Conservation (phyloP, 2,888 invertebrate genomes). For the Therioaphis trifolii region DNA sequence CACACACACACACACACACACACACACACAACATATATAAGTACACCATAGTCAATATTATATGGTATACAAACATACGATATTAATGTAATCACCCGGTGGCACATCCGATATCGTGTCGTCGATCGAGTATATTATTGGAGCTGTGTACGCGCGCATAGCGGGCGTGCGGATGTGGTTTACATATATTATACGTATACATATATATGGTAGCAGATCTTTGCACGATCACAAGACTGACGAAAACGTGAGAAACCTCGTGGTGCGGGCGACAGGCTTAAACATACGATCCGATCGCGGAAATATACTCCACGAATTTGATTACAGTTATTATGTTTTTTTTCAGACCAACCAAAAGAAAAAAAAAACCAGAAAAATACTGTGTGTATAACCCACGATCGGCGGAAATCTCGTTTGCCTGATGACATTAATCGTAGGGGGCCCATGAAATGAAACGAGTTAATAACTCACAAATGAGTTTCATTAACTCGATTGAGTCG, state of each 20-base stretch:
- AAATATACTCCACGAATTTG: not conserved
- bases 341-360: not conserved
- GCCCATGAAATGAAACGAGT: not conserved
- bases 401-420: not conserved
- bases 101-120: conserved; percentile 47
- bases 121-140: conserved; percentile 10
- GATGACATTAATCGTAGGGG: not conserved
- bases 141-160: not conserved
- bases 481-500: no score
- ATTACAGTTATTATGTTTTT: conserved; percentile 8
- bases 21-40: no score
- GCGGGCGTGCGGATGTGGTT: not conserved
- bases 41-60: no score
- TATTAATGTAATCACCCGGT: not conserved
- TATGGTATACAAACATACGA: no score
- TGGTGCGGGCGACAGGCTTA: not conserved
- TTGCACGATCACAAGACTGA: conserved; percentile 12
- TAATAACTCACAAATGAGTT: no score
- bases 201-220: conserved; percentile 8
- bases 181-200: not conserved
- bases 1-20: not conserved
- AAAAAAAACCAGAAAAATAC: not conserved
- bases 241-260: conserved; percentile 38
- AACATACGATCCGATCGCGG: not conserved
- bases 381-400: not conserved